Base-by-base conservation (phyloP, 2,113 vertebrate genomes). In the Rattus norvegicus region DNA sequence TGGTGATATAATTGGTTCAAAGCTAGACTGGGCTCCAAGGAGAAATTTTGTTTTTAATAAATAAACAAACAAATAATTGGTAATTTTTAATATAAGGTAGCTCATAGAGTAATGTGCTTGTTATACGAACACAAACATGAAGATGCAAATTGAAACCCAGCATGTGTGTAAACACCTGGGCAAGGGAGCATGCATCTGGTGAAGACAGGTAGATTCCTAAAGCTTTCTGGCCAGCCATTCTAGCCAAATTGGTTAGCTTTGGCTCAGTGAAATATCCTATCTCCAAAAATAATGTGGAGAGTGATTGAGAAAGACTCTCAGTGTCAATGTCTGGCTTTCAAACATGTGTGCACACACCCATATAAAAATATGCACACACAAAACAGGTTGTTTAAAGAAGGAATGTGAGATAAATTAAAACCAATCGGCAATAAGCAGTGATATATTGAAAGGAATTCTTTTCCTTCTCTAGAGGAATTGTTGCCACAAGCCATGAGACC, bases 351-450 rank as follows among this genome's bases (percentile, higher is more conserved):
- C 79, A 81, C n/a, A 39, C 56, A n/a, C n/a, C 56, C 11, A 26
- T 59, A 59, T 14, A 61, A 10, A 16, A 83, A 2, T 28, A 56
- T 39, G 36, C 22, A 83, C n/a, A 26, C 36, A 39, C 19, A 83
- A 61, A 61, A 39, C 61, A 56, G 14, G 54, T 83, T 39, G 36
- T 61, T 39, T 39, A 61, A 61, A 61, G 56, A 59, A 59, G 54
- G n/a, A 89, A 93, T 36, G 11, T 52, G 33, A 95, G 17, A 73
- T 75, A 73, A 90, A 91, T 61, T 94, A 54, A 94, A 95, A 84
- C 49, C 76, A 95, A 85, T 81, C 61, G 75, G 26, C 43, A 56
- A 22, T 36, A 86, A 56, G 26, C 65, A 28, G 43, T 70, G 73
- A 87, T 56, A 73, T 8, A 28, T 33, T 43, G 54, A 56, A 61